phyloP scores from a whole-genome alignment of 2,888 invertebrate species.

The Trichogramma dendrolimi region DNA sequence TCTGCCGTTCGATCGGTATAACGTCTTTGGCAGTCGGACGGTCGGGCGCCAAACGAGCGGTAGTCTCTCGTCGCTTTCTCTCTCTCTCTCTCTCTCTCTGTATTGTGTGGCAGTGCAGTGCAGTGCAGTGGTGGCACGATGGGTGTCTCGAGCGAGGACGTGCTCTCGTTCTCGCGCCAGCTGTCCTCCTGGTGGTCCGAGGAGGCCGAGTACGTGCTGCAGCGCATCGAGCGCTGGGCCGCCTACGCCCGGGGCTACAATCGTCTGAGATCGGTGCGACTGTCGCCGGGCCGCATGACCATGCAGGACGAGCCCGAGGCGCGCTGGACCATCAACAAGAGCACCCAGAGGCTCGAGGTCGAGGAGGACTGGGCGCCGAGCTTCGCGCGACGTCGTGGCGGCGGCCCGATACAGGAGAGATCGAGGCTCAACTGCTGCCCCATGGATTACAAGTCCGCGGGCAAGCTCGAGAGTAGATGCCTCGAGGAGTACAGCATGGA shows the following conservation, averaged over 20 bases:
- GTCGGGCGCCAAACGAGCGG: neutral
- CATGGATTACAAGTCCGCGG: slow-evolving; percentile 44
- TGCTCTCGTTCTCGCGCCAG: slow-evolving; percentile 20
- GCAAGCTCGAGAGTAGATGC: slow-evolving; percentile 43
- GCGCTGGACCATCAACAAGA: slow-evolving; percentile 33
- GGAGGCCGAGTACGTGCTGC: slow-evolving; percentile 46
- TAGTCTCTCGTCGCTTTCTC: too few relatives aligned
- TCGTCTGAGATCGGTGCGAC: slow-evolving; percentile 41
- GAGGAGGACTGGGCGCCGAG: slow-evolving; percentile 33
- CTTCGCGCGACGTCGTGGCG: neutral
- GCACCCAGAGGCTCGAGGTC: slow-evolving; percentile 36
- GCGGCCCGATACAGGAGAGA: slow-evolving; percentile 5
- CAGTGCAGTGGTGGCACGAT: slow-evolving; percentile 6
- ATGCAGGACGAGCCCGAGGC: slow-evolving; percentile 36
- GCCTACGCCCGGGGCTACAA: slow-evolving; percentile 47
- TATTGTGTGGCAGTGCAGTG: too few relatives aligned
- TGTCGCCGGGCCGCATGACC: slow-evolving; percentile 41
- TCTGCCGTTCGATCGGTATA: too few relatives aligned
- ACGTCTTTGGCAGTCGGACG: slow-evolving; percentile 13
- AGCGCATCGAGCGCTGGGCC: slow-evolving; percentile 47
- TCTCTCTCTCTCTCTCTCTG: too few relatives aligned
- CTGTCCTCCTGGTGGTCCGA: slow-evolving; percentile 48
- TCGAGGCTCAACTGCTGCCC: slow-evolving; percentile 44
- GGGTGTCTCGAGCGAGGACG: slow-evolving; percentile 16
- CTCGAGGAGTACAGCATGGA: slow-evolving; percentile 47